Conservation (phyloP, 1,140 invertebrate genomes). For the Drosophila tani region DNA sequence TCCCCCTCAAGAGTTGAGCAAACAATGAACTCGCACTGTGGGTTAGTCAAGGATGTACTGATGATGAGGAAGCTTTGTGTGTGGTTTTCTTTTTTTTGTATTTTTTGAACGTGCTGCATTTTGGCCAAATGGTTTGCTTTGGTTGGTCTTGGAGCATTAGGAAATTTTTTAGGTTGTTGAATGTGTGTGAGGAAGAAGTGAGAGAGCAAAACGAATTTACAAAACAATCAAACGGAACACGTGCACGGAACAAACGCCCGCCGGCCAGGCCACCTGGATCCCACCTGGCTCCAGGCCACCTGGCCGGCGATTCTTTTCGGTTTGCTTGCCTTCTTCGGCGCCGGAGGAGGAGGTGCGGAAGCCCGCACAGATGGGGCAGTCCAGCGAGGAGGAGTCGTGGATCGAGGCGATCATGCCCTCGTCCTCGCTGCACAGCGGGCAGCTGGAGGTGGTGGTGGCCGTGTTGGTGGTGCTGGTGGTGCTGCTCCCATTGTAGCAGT, state of each 20-base stretch:
- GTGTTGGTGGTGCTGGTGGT: slow-evolving; percentile 71
- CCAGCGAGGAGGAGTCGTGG: slow-evolving; percentile 62
- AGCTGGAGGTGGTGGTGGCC: slow-evolving; percentile 70
- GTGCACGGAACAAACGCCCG: slow-evolving; percentile 72
- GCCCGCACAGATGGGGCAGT: slow-evolving; percentile 74
- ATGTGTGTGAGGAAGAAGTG: slow-evolving; percentile 72
- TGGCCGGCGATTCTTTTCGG: slow-evolving; percentile 54
- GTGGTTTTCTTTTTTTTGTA: slow-evolving; percentile 6
- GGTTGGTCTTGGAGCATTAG: slow-evolving; percentile 27
- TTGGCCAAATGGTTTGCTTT: slow-evolving; percentile 53
- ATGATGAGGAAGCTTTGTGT: slow-evolving; percentile 35
- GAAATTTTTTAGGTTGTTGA: slow-evolving; percentile 2
- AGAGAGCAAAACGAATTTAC: slow-evolving; percentile 86
- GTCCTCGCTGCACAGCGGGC: slow-evolving; percentile 68
- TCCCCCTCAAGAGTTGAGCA: background rate
- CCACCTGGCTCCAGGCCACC: slow-evolving; percentile 25
- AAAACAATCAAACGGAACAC: slow-evolving; percentile 82
- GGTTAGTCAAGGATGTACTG: slow-evolving; percentile 51
- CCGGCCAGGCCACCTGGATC: slow-evolving; percentile 32
- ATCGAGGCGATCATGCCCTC: slow-evolving; percentile 32
- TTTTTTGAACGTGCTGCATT: slow-evolving; percentile 61
- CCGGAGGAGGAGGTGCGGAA: slow-evolving; percentile 34
- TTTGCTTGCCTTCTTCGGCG: slow-evolving; percentile 83
- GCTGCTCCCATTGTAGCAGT: slow-evolving; percentile 33
- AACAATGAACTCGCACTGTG: slow-evolving; percentile 18